Percentiles rank a stretch among this genome's conserved stretches.
These are phyloP conservation scores for Bursaphelenchus okinawaensis DNA, from an alignment of 2,888 invertebrate species.

Conservation along the genomic window DNA sequence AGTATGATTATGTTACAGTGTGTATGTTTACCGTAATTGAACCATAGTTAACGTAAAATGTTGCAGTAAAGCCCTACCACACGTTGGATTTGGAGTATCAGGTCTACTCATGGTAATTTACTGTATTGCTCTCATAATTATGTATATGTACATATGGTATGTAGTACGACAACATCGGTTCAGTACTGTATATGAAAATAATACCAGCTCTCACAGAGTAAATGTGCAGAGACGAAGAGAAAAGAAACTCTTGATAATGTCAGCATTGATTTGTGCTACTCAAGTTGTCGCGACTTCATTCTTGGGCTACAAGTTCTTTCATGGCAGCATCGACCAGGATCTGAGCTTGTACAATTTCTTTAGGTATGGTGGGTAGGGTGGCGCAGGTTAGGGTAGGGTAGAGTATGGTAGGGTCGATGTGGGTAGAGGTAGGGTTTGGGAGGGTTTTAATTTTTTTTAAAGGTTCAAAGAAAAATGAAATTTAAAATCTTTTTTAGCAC, in stretches of 20 bases:
- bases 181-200: not conserved
- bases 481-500: too few species aligned
- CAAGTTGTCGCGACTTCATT: not conserved
- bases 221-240: not conserved
- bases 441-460: too few species aligned
- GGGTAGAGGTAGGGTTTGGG: too few species aligned
- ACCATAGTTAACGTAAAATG: not conserved
- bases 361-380: too few species aligned
- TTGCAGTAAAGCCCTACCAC: constrained; percentile 3
- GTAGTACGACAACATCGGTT: constrained; percentile 1
- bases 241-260: constrained; percentile 1
- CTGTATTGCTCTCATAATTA: not conserved
- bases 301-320: not conserved
- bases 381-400: too few species aligned
- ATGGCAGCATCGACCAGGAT: not conserved
- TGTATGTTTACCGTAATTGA: too few species aligned
- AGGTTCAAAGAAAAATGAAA: too few species aligned
- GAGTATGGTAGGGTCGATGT: too few species aligned
- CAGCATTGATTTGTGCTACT: not conserved
- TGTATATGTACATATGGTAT: not conserved
- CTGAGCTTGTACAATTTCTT: constrained; percentile 7
- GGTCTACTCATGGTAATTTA: constrained; percentile 8
- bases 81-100: not conserved
- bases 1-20: too few species aligned
- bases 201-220: not conserved